Evolutionary conservation across 2,797 vertebrate genomes (phyloP), one percentile per base, ranked within the genome.

Genomic region (Benthosema pterotum): DNA sequence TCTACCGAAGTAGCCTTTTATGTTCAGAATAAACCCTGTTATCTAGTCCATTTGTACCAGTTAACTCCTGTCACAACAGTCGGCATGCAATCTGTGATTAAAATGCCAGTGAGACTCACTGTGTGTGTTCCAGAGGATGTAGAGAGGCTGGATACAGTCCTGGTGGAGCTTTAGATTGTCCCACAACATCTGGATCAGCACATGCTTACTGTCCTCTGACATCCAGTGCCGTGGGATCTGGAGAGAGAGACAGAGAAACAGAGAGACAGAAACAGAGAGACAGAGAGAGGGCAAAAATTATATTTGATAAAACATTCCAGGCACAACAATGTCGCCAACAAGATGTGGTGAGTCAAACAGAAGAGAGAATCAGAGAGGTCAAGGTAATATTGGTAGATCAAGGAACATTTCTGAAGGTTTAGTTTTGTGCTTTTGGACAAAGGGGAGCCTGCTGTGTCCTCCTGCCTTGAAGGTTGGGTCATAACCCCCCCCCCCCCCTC

Each of bases 121-220:
- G 80, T 94, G 93, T 12, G 94, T 93, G 73, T 97, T 99, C 98
- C 98, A 99, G 59, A 99, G 89, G 84, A 98, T 96, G 87, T 99
- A 99, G 42, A 98, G 89, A 4, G 98, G 97, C 71, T 96, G 95
- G 25, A 96, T 84, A 0, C 93, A 93, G 74, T 99, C 98, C 88
- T 97, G 96, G 75, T 99, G 96, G 71, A 99, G 87, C 82, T 96
- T 99, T 75, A 97, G 95, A 16, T 99, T 99, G 92, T 99, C 98
- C 98, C 98, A 99, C 7, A 98, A 86, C 83, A 98, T 97, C 86
- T 98, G 97, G 85, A 99, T 96, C 75, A 99, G 82, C 69, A 99
- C 97, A 0, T 98, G 93, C 84, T 98, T 99, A 75, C 97, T 98
- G 88, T 99, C 97, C 85, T 98, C 96, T 11, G 95, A 96, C 92